Base-by-base conservation (phyloP, 1,140 invertebrate species). In the Orussus abietinus region DNA sequence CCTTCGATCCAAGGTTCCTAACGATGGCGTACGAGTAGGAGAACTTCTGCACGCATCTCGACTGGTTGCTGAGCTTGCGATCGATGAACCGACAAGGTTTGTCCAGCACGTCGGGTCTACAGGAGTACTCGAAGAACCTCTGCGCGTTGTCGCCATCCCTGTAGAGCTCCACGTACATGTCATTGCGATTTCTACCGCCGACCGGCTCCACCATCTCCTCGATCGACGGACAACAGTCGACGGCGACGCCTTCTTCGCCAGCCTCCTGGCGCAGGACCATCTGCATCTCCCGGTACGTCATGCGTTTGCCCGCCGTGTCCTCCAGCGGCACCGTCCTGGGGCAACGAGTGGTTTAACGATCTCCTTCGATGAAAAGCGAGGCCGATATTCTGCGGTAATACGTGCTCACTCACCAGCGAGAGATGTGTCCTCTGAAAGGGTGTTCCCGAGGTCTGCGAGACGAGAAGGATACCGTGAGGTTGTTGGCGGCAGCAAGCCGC, bases 11-110 rank as follows among this genome's bases (percentile, higher is more conserved):
- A 41, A 58, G 46, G 49, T 55, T 64, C 49, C 77, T 75, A 15
- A 91, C 83, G 38, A 92, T 77, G 9, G 89, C 90, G 67, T 92
- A 93, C 1, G 84, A 81, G 59, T 85, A 92, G n/a, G 85, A 85
- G 66, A 85, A 88, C 64, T 85, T 83, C 66, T 92, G 89, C 6
- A 86, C 81, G 69, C 90, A 93, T 53, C 77, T 74, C 3, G 88
- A 89, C 34, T 80, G 77, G 47, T 80, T 80, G 56, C 77, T 77
- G 15, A 86, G 70, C 38, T 80, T 77, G 9, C 78, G 75, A 63
- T 89, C 82, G 43, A 90, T 75, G 69, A 86, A 90, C 22, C 80
- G 69, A 62, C 89, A 92, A 1, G 85, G 85, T 54, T 80, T 80
- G 54, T 84, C 79, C 45, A 80, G 77, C 10, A 90, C 79, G 22